phyloP scores from a whole-genome alignment of 2,888 invertebrate species.

The Polyploca ridens region DNA sequence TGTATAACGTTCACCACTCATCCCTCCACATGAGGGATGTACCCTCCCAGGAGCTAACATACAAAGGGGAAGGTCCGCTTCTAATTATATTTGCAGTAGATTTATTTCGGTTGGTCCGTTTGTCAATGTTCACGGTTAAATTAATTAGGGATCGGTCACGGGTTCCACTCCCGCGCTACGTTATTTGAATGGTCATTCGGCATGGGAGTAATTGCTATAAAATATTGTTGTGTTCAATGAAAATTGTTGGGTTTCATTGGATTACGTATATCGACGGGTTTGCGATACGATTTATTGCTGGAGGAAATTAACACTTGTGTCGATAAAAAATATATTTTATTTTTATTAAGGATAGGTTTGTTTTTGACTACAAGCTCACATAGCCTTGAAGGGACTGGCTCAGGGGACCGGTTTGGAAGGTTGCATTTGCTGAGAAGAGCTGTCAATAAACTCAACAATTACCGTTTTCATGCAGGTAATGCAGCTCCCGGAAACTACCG shows the following conservation, averaged over 20 bases:
- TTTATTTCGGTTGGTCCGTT: conserved; percentile 68
- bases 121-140: conserved; percentile 72
- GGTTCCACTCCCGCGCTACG: conserved; percentile 54
- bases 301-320: not conserved
- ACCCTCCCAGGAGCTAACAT: conserved; percentile 21
- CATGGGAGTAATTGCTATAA: conserved; percentile 56
- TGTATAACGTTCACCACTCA: too few species aligned
- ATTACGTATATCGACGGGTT: conserved; percentile 1
- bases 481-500: too few species aligned
- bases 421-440: too few species aligned
- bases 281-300: not conserved
- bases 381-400: too few species aligned
- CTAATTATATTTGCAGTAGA: conserved; percentile 74
- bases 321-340: too few species aligned
- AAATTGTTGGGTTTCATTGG: conserved; percentile 9
- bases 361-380: too few species aligned
- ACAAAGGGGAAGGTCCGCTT: conserved; percentile 38
- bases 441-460: too few species aligned
- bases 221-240: conserved; percentile 48
- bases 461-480: too few species aligned
- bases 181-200: conserved; percentile 59
- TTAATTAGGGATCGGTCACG: conserved; percentile 71
- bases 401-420: too few species aligned
- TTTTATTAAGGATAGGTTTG: too few species aligned
- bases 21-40: not conserved